Percentiles rank a stretch among this genome's conserved stretches.
These are phyloP conservation scores for Theretra japonica DNA, from an alignment of 2,888 invertebrate genomes.

Conservation along the genomic window DNA sequence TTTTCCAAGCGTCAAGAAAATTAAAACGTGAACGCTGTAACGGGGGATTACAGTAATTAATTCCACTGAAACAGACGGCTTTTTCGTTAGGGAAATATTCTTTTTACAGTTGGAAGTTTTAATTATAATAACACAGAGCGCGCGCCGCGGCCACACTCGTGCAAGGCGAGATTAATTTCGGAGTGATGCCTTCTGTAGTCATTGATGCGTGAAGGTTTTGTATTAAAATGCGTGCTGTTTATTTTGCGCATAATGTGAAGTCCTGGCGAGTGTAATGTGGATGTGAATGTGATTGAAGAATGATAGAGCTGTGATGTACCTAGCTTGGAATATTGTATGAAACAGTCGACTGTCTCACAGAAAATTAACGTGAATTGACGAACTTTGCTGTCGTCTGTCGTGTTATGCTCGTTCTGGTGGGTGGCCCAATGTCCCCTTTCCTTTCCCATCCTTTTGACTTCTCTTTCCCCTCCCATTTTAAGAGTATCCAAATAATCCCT, in stretches of 20 bases:
- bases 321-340: neutral
- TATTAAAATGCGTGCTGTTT: neutral
- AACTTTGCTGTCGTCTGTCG: no score
- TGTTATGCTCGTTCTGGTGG: no score
- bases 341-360: no score
- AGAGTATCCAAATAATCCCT: neutral
- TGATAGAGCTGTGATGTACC: no score
- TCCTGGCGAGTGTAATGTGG: neutral
- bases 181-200: neutral
- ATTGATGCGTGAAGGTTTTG: neutral
- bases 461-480: no score
- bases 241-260: no score
- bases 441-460: no score
- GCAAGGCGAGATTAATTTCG: constrained; percentile 13
- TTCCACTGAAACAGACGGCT: constrained; percentile 22
- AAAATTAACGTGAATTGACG: no score
- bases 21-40: constrained; percentile 22
- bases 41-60: constrained; percentile 25
- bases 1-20: constrained; percentile 24
- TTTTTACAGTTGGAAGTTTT: constrained; percentile 21
- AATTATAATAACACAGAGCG: constrained; percentile 21
- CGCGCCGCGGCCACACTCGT: neutral
- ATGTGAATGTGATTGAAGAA: neutral
- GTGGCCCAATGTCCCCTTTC: no score
- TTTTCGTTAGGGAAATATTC: constrained; percentile 21